Base-by-base conservation (phyloP, 2,113 vertebrate species). In the Cardinalis cardinalis region DNA sequence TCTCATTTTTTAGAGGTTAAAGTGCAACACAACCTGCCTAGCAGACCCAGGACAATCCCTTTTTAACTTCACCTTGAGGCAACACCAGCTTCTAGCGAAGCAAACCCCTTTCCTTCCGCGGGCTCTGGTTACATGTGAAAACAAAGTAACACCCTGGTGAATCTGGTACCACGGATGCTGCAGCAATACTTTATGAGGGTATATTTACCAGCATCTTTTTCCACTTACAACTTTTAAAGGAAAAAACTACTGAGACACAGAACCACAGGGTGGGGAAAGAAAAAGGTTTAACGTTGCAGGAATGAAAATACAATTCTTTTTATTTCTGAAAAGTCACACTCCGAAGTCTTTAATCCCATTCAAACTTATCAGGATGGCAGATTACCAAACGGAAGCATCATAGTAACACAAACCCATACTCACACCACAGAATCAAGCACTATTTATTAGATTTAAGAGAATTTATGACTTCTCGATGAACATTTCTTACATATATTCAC, bases 111-210 rank as follows among this genome's bases (percentile, higher is more conserved):
- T 55, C n/a, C 43, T 40, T 36, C 49, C 18, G 40, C 1, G 25
- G 13, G 12, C 60, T 46, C 36, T 44, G 25, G 52, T 49, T n/a
- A 40, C 0, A 10, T 0, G 21, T 1, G 18, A 73, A 58, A 77
- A 32, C 43, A 84, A 69, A 70, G 51, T 40, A 63, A 34, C 65
- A 34, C 5, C 16, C 46, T 0, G 2, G 21, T 3, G 19, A 48
- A 46, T 5, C 18, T 16, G 10, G 1, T 6, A 2, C 3, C 12
- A 14, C 0, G 28, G 29, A 25, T 7, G n/a, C 55, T 17, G 75
- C 18, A 48, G 19, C 2, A 43, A 34, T 3, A 16, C 21, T 25
- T 31, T 0, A 58, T 1, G 7, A 16, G 18, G 4, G 5, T 38
- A 77, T 2, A 5, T 32, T 66, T 40, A 32, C 2, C 0, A 68